Base-by-base conservation (phyloP, 2,113 vertebrate genomes). In the Syrmaticus mikado region DNA sequence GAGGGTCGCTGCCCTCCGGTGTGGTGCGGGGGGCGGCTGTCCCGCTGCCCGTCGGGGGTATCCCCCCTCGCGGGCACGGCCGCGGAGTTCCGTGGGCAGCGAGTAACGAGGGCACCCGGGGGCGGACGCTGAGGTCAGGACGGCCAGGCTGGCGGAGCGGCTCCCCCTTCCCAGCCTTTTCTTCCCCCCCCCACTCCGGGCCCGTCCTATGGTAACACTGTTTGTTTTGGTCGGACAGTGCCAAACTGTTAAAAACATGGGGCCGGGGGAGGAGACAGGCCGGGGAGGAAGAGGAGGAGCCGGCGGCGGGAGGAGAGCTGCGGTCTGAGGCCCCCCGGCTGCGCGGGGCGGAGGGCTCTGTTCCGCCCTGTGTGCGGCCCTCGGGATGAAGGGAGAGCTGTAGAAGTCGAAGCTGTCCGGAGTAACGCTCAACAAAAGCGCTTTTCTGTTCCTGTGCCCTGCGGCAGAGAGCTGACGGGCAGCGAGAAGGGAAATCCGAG, bases 221-320 rank as follows among this genome's bases (percentile, higher is more conserved):
- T 87, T 95, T 97, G 96, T 96, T 97, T 95, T 93, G 90, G 65
- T 89, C 86, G 41, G 82, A 8, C 19, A 3, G n/a, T 94, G 96
- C 96, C 93, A 96, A 85, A 60, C 82, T 18, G 90, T 75, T 91
- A 57, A 77, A 95, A 96, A 94, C 93, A 90, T 71, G 79, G 85
- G 85, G 85, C 82, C 12, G 55, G 77, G 71, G 92, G 93, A 87
- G 92, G 92, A 91, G 95, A 52, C 73, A 8, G 32, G 5, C 41
- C 3, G 89, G 53, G 78, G 75, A 79, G 92, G 95, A 95, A 87
- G 87, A 82, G 95, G 96, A 94, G 95, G 96, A 94, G 94, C 81
- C 17, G 48, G 6, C 6, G 50, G 2, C 34, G 27, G 46, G 38
- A 15, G 13, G 19, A 7, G 67, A 7, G 61, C 61, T 28, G 24